phyloP scores from a whole-genome alignment of 1,140 invertebrate genomes.

The Globodera ellingtonae region DNA sequence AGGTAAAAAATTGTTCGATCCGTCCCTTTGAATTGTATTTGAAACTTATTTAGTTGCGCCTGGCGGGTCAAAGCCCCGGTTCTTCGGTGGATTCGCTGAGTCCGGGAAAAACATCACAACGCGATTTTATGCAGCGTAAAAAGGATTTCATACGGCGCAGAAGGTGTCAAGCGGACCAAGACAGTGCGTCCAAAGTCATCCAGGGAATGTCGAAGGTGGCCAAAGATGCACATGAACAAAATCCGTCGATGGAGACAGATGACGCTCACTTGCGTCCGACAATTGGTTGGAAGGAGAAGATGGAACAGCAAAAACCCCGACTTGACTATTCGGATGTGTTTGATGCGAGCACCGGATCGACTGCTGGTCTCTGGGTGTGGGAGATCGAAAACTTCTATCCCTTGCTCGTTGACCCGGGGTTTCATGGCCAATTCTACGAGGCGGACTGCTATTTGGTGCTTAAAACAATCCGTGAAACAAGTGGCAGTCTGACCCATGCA shows the following conservation, averaged over 20 bases:
- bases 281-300: conserved; percentile 59
- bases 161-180: conserved; percentile 58
- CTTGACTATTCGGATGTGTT: conserved; percentile 99
- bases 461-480: conserved; percentile 81
- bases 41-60: conserved; percentile 73
- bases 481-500: conserved; percentile 83
- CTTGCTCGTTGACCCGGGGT: conserved; percentile 75
- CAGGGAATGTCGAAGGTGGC: conserved; percentile 65
- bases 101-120: conserved; percentile 13
- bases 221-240: conserved; percentile 34
- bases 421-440: conserved; percentile 94
- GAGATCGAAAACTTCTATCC: conserved; percentile 86
- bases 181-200: conserved; percentile 62
- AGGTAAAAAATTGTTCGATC: conserved; percentile 36
- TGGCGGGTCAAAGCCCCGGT: conserved; percentile 85
- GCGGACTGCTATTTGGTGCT: conserved; percentile 98
- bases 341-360: conserved; percentile 92
- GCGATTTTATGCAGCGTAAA: conserved; percentile 55
- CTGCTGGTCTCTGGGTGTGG: conserved; percentile 69
- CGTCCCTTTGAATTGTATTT: conserved; percentile 22
- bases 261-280: conserved; percentile 31
- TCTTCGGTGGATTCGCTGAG: conserved; percentile 69
- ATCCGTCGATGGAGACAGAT: conserved; percentile 28
- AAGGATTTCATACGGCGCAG: conserved; percentile 63
- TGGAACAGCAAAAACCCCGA: conserved; percentile 65